phyloP scores from a whole-genome alignment of 2,888 invertebrate species.

The Carterocephalus palaemon region DNA sequence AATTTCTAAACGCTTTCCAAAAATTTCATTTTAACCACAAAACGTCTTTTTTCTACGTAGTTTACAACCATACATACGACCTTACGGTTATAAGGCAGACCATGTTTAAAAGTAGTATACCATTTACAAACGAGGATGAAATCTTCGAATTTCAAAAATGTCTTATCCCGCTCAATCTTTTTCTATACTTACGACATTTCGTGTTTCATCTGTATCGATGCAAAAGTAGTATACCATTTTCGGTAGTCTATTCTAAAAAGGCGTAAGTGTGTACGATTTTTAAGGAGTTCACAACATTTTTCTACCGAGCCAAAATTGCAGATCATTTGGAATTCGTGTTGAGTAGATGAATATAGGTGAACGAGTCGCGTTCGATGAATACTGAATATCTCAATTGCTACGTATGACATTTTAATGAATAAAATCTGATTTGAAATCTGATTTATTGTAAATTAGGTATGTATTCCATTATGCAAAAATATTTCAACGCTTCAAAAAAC shows the following conservation, averaged over 20 bases:
- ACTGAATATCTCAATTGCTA: no score
- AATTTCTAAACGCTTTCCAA: conserved; percentile 19
- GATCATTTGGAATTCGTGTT: conserved; percentile 34
- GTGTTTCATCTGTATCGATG: conserved; percentile 22
- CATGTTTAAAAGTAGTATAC: conserved; percentile 56
- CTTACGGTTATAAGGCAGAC: conserved; percentile 27
- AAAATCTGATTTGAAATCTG: no score
- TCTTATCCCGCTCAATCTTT: conserved; percentile 40
- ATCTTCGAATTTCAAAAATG: conserved; percentile 37
- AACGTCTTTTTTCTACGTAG: conserved; percentile 25
- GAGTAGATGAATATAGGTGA: conserved; percentile 39
- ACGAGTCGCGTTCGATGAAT: conserved; percentile 22
- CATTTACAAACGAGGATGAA: conserved; percentile 55
- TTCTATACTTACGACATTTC: conserved; percentile 42
- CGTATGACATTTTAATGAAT: no score
- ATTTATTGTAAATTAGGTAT: no score
- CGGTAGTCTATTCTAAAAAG: conserved; percentile 36
- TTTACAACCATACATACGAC: conserved; percentile 25
- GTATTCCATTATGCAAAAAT: no score
- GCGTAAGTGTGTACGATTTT: conserved; percentile 34
- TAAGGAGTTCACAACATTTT: not conserved
- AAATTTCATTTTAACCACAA: conserved; percentile 13
- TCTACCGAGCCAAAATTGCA: conserved; percentile 30
- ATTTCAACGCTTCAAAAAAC: no score
- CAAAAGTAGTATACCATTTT: conserved; percentile 69